A percentile compares a stretch with the other conserved stretches of the same genome.
These are phyloP conservation scores for Enteromius thamalakanensis DNA, from an alignment of 2,797 vertebrate genomes.

Conservation along the genomic window DNA sequence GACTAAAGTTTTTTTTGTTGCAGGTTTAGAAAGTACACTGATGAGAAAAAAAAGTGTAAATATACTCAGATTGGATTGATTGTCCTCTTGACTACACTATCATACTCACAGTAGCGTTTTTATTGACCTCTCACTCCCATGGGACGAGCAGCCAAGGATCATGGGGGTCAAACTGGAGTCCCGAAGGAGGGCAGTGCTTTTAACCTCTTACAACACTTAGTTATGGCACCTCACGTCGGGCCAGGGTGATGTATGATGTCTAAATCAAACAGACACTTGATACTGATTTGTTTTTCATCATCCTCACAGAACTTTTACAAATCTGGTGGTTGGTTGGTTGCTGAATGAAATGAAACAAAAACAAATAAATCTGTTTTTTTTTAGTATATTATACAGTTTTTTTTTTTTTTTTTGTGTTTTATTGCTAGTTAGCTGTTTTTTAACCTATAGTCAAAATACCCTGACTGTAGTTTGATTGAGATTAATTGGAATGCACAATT, in stretches of 20 bases:
- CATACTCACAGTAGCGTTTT: conserved; percentile 46
- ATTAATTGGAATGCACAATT: too few relatives aligned
- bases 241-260: neutral
- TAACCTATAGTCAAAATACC: too few relatives aligned
- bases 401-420: too few relatives aligned
- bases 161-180: conserved; percentile 60
- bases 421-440: too few relatives aligned
- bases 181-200: conserved; percentile 50
- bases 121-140: conserved; percentile 55
- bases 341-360: neutral
- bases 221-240: conserved; percentile 55
- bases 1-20: conserved; percentile 15
- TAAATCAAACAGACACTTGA: conserved; percentile 10
- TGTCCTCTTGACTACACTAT: conserved; percentile 45
- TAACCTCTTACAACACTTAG: conserved; percentile 51
- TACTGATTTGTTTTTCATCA: neutral
- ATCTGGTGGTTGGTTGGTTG: neutral
- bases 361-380: neutral
- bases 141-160: conserved; percentile 56
- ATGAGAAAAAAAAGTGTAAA: conserved; percentile 14
- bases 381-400: too few relatives aligned
- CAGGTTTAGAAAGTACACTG: conserved; percentile 26
- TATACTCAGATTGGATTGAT: conserved; percentile 51
- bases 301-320: neutral
- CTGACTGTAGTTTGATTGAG: too few relatives aligned